Evolutionary conservation across 2,113 vertebrate genomes (phyloP).

Genomic region (Ailuropoda melanoleuca): DNA sequence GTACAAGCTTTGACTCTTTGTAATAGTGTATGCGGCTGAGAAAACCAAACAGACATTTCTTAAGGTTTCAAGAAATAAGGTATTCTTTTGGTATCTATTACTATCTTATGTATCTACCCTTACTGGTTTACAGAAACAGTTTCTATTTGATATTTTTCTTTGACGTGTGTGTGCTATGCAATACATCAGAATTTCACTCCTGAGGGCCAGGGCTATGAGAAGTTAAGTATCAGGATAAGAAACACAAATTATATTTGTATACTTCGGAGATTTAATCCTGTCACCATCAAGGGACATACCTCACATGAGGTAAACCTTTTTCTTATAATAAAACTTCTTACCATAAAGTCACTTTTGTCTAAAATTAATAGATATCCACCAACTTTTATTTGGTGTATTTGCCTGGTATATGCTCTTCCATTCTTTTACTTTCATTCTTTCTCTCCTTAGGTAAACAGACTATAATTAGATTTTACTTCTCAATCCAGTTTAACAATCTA

Average conservation of each 20-base stretch:
- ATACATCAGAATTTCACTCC: neutral
- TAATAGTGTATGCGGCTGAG: conserved; percentile 94
- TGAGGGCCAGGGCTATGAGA: neutral
- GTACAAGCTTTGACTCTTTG: conserved; percentile 98
- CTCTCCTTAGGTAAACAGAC: neutral
- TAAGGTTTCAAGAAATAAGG: neutral
- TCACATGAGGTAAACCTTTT: neutral
- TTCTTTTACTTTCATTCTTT: neutral
- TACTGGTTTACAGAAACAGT: neutral
- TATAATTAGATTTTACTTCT: neutral
- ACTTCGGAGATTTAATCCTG: neutral
- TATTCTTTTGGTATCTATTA: neutral
- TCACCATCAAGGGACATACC: neutral
- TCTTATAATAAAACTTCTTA: neutral
- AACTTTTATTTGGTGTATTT: neutral
- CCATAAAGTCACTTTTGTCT: neutral
- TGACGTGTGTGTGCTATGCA: neutral
- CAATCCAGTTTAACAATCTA: neutral
- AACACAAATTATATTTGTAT: neutral
- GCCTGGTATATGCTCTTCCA: neutral
- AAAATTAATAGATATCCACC: neutral
- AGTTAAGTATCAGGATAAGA: neutral
- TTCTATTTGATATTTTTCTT: neutral
- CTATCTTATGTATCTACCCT: neutral
- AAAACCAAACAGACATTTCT: conserved; percentile 36